These are phyloP conservation scores for Brenthis hecate DNA, from an alignment of 2,888 invertebrate genomes.

Conservation along the genomic window DNA sequence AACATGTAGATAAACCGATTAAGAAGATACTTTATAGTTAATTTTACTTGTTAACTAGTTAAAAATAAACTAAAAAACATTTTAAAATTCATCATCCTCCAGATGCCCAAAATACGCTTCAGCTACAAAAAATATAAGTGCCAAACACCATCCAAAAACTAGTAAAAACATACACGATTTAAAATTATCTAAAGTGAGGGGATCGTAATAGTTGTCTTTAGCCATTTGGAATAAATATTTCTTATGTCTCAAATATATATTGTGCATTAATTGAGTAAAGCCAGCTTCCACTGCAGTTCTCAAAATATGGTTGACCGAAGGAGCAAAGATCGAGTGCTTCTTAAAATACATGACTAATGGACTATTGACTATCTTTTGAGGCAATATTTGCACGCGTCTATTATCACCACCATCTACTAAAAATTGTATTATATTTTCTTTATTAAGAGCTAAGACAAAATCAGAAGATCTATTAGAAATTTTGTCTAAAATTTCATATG, in stretches of 20 bases:
- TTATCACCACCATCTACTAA: conserved; percentile 49
- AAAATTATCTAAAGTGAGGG: conserved; percentile 50
- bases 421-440: conserved; percentile 50
- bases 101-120: conserved; percentile 51
- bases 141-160: conserved; percentile 51
- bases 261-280: conserved; percentile 48
- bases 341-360: conserved; percentile 59
- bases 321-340: conserved; percentile 51
- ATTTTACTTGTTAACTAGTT: too few relatives aligned
- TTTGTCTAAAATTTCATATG: conserved; percentile 45
- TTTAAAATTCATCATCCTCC: conserved; percentile 23
- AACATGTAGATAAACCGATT: too few relatives aligned
- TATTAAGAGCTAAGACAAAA: conserved; percentile 58
- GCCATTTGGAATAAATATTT: conserved; percentile 41
- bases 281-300: conserved; percentile 54
- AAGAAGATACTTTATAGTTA: too few relatives aligned
- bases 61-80: neutral
- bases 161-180: conserved; percentile 50
- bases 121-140: conserved; percentile 51
- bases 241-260: conserved; percentile 43
- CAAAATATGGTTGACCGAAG: conserved; percentile 49
- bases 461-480: conserved; percentile 52
- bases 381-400: conserved; percentile 55
- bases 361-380: conserved; percentile 58
- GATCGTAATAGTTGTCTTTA: conserved; percentile 23